phyloP scores from a whole-genome alignment of 2,113 vertebrate genomes.

The Athene noctua region DNA sequence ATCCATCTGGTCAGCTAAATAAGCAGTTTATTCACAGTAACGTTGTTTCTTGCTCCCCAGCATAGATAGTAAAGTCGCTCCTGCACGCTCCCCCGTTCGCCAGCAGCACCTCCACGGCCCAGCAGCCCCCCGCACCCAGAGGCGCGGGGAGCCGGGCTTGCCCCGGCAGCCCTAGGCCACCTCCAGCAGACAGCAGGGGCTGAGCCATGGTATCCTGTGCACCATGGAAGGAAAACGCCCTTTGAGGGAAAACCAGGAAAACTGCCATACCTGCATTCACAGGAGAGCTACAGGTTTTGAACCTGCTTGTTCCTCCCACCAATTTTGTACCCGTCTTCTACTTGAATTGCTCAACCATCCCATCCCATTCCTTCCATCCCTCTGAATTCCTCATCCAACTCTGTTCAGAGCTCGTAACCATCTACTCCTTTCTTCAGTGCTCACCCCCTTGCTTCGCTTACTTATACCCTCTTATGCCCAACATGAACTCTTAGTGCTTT shows the following conservation, averaged over 20 bases:
- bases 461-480: neutral
- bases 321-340: neutral
- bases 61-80: neutral
- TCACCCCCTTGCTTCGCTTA: neutral
- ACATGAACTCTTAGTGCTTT: neutral
- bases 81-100: rapidly evolving
- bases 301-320: neutral
- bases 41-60: neutral
- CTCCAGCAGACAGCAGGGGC: neutral
- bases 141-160: rapidly evolving
- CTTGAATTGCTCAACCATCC: neutral
- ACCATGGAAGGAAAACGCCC: neutral
- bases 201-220: neutral
- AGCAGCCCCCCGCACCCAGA: neutral
- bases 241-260: neutral
- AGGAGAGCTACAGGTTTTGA: neutral
- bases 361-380: neutral
- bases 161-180: neutral
- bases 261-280: rapidly evolving
- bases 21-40: neutral
- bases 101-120: neutral
- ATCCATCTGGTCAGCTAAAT: neutral
- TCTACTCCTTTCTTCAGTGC: neutral
- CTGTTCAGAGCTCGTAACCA: neutral
- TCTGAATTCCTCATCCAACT: neutral